These are phyloP conservation scores for Eilema caniola DNA, from an alignment of 2,888 invertebrate species.

Conservation along the genomic window DNA sequence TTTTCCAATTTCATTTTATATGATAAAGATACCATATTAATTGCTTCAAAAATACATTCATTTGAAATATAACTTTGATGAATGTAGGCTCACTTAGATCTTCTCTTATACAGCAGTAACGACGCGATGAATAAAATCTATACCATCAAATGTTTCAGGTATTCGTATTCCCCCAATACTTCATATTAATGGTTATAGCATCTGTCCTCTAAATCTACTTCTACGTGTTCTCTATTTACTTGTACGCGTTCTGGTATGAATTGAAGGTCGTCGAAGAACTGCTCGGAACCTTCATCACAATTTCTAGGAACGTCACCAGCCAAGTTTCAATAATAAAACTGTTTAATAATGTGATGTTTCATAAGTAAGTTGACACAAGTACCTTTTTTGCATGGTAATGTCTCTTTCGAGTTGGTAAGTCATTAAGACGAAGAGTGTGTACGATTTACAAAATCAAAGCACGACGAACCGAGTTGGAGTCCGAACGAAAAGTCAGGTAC, in stretches of 20 bases:
- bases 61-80: too few species aligned
- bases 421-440: too few species aligned
- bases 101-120: background rate
- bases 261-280: constrained; percentile 59
- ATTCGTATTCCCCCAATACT: constrained; percentile 21
- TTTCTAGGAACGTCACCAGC: constrained; percentile 63
- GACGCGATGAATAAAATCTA: background rate
- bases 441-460: too few species aligned
- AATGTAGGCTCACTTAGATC: too few species aligned
- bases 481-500: too few species aligned
- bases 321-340: constrained; percentile 60
- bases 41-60: too few species aligned
- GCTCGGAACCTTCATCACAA: constrained; percentile 53
- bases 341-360: constrained; percentile 57
- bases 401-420: too few species aligned
- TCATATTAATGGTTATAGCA: constrained; percentile 9
- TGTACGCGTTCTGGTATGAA: constrained; percentile 63
- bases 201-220: constrained; percentile 49
- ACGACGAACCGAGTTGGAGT: too few species aligned
- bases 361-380: constrained; percentile 58
- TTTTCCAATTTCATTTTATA: too few species aligned
- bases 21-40: too few species aligned
- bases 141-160: constrained; percentile 32
- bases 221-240: constrained; percentile 61
- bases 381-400: too few species aligned